Conservation (phyloP, 2,113 vertebrate genomes). For the Microtus montanus region DNA sequence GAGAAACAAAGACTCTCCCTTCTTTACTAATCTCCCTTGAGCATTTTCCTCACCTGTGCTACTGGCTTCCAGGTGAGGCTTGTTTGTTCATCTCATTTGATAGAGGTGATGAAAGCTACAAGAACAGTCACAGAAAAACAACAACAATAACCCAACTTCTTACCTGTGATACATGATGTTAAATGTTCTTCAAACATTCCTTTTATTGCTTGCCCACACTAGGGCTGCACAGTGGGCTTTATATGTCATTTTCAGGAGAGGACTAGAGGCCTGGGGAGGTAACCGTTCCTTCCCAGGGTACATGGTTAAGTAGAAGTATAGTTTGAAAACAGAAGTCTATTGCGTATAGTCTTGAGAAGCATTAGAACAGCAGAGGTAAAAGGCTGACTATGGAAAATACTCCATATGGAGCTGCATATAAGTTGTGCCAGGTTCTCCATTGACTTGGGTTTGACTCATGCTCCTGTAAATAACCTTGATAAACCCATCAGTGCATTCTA, state of each 20-base stretch:
- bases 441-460: background rate
- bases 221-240: accelerated
- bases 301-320: too few species aligned
- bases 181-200: background rate
- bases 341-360: background rate
- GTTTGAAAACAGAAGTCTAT: background rate
- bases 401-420: background rate
- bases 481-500: background rate
- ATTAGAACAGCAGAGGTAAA: background rate
- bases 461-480: background rate
- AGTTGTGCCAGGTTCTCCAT: background rate
- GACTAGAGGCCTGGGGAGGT: background rate
- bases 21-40: background rate
- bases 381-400: background rate
- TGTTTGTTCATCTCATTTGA: background rate
- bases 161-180: accelerated
- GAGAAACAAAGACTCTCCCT: background rate
- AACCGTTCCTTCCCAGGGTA: background rate
- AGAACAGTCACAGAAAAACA: background rate
- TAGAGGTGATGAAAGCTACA: background rate
- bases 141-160: background rate
- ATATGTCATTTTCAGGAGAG: background rate
- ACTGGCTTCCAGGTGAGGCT: background rate
- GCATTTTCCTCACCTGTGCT: background rate
- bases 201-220: background rate